These are phyloP conservation scores for Junonia oenone DNA, from an alignment of 2,888 invertebrate species.

Conservation along the genomic window DNA sequence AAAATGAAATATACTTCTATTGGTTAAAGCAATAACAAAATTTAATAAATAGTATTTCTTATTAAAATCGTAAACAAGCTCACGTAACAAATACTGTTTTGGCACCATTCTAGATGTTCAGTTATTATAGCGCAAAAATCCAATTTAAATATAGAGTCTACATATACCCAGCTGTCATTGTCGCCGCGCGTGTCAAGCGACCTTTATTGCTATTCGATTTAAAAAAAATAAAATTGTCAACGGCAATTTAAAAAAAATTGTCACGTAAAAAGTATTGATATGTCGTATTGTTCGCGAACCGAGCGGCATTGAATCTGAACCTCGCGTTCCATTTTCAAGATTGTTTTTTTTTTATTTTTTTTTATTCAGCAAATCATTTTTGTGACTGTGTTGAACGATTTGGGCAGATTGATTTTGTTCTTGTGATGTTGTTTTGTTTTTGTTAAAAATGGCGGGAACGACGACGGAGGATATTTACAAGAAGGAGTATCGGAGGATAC, in stretches of 20 bases:
- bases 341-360: not conserved
- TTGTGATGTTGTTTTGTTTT: not conserved
- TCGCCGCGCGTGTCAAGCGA: slow-evolving; percentile 53
- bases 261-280: not conserved
- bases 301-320: not conserved
- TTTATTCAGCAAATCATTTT: slow-evolving; percentile 4
- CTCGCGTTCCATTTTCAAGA: not conserved
- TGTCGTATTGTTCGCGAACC: not conserved
- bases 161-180: slow-evolving; percentile 66
- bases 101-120: slow-evolving; percentile 46
- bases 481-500: slow-evolving; percentile 84
- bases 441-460: slow-evolving; percentile 44
- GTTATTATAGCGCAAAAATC: slow-evolving; percentile 46
- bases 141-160: slow-evolving; percentile 58
- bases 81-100: slow-evolving; percentile 25
- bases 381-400: slow-evolving; percentile 6
- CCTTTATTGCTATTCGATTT: slow-evolving; percentile 25
- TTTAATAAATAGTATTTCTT: not conserved
- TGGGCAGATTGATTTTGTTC: not conserved
- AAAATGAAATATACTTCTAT: too few relatives aligned
- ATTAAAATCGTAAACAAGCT: not conserved
- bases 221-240: slow-evolving; percentile 34
- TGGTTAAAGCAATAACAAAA: not conserved
- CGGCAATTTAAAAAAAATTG: slow-evolving; percentile 8
- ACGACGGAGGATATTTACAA: slow-evolving; percentile 76